Evolutionary conservation across 2,888 invertebrate species (phyloP), one percentile per base, ranked within the genome.

Genomic region (Eupithecia centaureata): DNA sequence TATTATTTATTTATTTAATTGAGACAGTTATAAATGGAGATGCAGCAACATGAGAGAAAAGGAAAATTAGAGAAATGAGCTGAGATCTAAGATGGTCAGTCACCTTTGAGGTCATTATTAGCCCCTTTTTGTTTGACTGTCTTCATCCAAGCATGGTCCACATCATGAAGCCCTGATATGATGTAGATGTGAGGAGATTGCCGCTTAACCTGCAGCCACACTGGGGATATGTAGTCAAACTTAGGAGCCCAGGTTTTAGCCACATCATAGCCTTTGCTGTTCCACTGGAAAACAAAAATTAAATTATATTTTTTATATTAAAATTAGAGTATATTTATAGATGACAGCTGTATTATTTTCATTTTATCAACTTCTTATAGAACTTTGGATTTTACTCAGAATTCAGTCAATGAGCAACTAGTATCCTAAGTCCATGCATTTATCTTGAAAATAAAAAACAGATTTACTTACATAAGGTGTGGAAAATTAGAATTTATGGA

Each of bases 211-310:
- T 98, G 98, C 33, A 99, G 94, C 99, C 99, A 99, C 0, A 99
- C 99, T 0, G 99, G 99, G 0, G 98, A 97, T 28, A 99, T 95
- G 80, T 97, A 96, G 61, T 97, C 96, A 79, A 99, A 97, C 88
- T 99, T 99, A 54, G 96, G 95, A 12, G 95, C 96, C 94, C 98
- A 98, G 65, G 94, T 95, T 89, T 98, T 98, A 0, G 98, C 97
- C 60, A 98, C 95, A 87, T 98, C 97, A 88, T 98, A 98, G 0
- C 99, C 99, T 90, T 97, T 97, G 74, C 94, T 96, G 84, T 99
- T 99, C 99, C 99, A 99, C 98, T 99, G 84, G 73, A 33, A 68
- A 61, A 2, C 51, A 52, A 33, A 18, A 28, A 18, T 28, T 18
- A 28, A 25, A n/a, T n/a, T n/a, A n/a, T n/a, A n/a, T n/a, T n/a